phyloP scores from a whole-genome alignment of 2,113 vertebrate genomes.

The Triplophysa rosa region DNA sequence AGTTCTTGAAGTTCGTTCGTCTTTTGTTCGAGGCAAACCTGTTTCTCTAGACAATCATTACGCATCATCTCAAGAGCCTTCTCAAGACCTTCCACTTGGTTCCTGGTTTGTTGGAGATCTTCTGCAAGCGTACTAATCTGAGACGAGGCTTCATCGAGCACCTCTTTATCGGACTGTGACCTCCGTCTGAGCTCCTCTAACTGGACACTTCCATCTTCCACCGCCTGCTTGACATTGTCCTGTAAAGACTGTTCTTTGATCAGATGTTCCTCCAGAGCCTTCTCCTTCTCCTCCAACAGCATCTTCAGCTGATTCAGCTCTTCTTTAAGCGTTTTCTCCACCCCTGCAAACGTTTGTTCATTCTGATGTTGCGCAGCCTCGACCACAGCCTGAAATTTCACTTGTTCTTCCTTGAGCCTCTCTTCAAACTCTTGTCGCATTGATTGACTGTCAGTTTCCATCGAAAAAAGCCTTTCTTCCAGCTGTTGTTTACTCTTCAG shows the following conservation, averaged over 20 bases:
- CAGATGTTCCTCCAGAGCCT: conserved; percentile 70
- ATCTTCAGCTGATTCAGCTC: conserved; percentile 80
- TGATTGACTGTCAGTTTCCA: conserved; percentile 63
- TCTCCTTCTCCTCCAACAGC: conserved; percentile 81
- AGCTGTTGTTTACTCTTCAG: conserved; percentile 75
- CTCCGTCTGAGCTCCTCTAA: conserved; percentile 76
- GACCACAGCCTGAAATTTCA: conserved; percentile 73
- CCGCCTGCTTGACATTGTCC: conserved; percentile 69
- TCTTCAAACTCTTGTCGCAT: conserved; percentile 71
- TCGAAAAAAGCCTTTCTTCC: conserved; percentile 73
- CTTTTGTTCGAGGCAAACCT: conserved; percentile 66
- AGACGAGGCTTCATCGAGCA: conserved; percentile 66
- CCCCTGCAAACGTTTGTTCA: conserved; percentile 71
- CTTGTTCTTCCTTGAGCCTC: conserved; percentile 75
- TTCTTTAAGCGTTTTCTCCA: conserved; percentile 81
- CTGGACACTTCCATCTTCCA: conserved; percentile 70
- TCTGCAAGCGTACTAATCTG: conserved; percentile 62
- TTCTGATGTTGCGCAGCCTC: conserved; percentile 75
- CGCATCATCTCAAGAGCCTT: conserved; percentile 72
- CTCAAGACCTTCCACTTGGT: conserved; percentile 70
- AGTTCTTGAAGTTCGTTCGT: conserved; percentile 59
- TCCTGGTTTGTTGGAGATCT: conserved; percentile 72
- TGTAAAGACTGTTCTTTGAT: conserved; percentile 69
- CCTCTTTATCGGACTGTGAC: conserved; percentile 73
- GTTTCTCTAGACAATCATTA: conserved; percentile 71